Conservation (phyloP, 2,797 vertebrate species). For the Borostomias antarcticus region DNA sequence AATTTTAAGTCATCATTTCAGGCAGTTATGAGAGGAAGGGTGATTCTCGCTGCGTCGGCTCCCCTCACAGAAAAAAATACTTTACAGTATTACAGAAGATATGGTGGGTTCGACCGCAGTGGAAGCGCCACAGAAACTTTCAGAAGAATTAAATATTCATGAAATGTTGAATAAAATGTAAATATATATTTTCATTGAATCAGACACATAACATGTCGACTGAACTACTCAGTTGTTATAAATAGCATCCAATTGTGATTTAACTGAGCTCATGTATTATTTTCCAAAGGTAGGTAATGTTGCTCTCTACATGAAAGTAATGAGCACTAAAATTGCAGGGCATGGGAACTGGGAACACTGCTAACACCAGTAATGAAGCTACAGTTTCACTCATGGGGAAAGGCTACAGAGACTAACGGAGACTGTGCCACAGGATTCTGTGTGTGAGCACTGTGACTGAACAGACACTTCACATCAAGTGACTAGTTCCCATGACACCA, state of each 20-base stretch:
- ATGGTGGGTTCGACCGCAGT: too few relatives aligned
- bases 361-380: constrained; percentile 46
- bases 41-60: not conserved
- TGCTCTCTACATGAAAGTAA: not conserved
- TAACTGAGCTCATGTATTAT: too few relatives aligned
- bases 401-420: too few relatives aligned
- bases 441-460: constrained; percentile 60
- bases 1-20: not conserved
- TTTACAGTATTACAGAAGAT: not conserved
- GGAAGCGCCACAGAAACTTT: not conserved
- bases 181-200: too few relatives aligned
- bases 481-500: constrained; percentile 76
- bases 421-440: constrained; percentile 23
- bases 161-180: too few relatives aligned
- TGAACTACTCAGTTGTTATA: not conserved
- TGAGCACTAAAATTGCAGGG: constrained; percentile 16
- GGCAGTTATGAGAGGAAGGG: not conserved
- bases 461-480: constrained; percentile 79
- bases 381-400: constrained; percentile 22
- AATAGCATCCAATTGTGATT: not conserved
- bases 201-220: too few relatives aligned
- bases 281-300: not conserved
- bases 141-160: too few relatives aligned
- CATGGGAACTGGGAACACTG: constrained; percentile 12
- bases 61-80: not conserved